Conservation (phyloP, 1,140 invertebrate species). For the Drosophila arawakana region DNA sequence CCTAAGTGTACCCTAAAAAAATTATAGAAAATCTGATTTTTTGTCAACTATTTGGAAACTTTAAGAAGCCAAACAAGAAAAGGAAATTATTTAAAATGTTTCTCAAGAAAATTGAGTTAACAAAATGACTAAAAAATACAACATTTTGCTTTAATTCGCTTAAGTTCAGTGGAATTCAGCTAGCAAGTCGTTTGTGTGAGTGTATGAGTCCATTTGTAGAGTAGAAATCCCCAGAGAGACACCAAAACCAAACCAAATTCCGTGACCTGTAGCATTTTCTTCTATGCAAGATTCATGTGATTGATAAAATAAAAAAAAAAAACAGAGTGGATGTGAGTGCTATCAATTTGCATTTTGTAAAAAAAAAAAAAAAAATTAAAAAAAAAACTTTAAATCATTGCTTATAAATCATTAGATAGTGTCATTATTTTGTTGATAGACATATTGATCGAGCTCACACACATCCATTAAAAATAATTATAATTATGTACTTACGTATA, state of each 20-base stretch:
- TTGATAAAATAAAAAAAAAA: constrained; percentile 35
- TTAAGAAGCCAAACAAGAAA: too few species aligned
- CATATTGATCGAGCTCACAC: constrained; percentile 58
- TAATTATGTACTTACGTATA: constrained; percentile 2
- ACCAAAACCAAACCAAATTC: constrained; percentile 22
- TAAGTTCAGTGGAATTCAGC: constrained; percentile 21
- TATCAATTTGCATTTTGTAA: constrained; percentile 42
- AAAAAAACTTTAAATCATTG: constrained; percentile 20
- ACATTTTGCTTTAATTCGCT: neutral
- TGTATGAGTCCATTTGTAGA: constrained; percentile 29
- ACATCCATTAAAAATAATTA: constrained; percentile 28
- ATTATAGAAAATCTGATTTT: too few species aligned
- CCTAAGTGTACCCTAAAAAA: too few species aligned
- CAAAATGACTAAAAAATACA: neutral
- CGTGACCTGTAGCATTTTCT: constrained; percentile 50
- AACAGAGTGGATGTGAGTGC: constrained; percentile 46
- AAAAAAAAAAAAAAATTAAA: constrained; percentile 1
- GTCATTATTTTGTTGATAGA: constrained; percentile 19
- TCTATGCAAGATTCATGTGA: constrained; percentile 77
- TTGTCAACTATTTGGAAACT: too few species aligned
- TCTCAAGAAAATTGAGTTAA: too few species aligned
- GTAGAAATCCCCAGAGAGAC: constrained; percentile 5
- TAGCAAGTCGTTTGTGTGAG: constrained; percentile 46
- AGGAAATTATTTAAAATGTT: too few species aligned
- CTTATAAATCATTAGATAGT: constrained; percentile 43